Percentiles rank a stretch among this genome's conserved stretches.
Evolutionary conservation across 2,113 vertebrate species (phyloP).

Genomic region (Vireo altiloquus): DNA sequence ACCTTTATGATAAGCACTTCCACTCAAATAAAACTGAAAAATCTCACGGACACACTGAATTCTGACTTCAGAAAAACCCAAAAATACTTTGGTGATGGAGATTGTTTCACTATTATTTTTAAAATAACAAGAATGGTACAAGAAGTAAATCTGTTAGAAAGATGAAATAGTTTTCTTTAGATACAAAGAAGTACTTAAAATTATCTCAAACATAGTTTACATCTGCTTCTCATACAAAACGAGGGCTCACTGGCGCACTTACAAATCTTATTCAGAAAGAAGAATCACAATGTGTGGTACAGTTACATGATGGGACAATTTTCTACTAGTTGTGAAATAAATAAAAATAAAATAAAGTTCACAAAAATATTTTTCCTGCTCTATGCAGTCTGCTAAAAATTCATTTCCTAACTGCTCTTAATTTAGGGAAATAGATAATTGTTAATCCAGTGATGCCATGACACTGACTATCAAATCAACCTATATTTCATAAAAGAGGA

Average conservation of each 20-base stretch:
- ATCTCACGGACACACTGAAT: neutral
- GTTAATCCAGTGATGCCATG: neutral
- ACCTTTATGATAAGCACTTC: neutral
- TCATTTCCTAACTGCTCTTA: neutral
- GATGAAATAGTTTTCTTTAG: neutral
- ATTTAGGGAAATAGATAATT: neutral
- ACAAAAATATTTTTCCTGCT: neutral
- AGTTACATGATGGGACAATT: neutral
- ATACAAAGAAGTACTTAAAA: neutral
- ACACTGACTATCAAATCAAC: neutral
- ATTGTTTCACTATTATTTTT: neutral
- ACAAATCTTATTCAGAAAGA: neutral
- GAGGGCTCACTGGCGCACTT: neutral
- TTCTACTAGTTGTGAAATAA: neutral
- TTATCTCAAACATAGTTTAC: neutral
- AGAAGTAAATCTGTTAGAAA: neutral
- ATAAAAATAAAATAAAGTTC: neutral
- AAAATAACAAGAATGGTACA: neutral
- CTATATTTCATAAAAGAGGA: neutral
- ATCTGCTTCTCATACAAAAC: neutral
- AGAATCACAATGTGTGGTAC: neutral
- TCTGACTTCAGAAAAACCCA: neutral
- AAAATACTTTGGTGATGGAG: neutral
- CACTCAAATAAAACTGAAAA: neutral
- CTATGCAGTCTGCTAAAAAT: neutral